phyloP scores from a whole-genome alignment of 2,888 invertebrate genomes.

The Ormyrus rosae region DNA sequence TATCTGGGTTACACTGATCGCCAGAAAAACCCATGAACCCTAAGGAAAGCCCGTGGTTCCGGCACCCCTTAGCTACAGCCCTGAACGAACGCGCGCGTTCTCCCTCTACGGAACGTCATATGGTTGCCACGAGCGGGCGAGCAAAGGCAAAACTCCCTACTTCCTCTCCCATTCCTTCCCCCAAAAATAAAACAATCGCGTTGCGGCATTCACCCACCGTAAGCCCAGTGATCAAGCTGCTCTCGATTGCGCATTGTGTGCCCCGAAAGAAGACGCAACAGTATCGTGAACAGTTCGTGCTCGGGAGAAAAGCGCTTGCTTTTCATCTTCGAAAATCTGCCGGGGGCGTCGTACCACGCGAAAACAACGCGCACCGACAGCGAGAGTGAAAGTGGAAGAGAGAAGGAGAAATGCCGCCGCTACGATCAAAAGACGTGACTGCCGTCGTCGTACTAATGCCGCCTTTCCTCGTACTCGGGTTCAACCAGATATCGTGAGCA shows the following conservation, averaged over 20 bases:
- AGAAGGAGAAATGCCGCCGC: constrained; percentile 9
- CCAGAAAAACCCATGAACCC: too few species aligned
- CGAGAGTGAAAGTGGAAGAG: background rate
- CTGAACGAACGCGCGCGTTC: constrained; percentile 19
- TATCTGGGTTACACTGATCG: background rate
- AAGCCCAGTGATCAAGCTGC: too few species aligned
- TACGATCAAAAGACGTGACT: background rate
- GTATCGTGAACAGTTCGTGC: too few species aligned
- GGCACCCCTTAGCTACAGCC: background rate
- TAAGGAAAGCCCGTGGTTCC: background rate
- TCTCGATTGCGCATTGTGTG: too few species aligned
- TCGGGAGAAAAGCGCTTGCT: too few species aligned
- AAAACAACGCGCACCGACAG: background rate
- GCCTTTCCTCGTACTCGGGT: background rate
- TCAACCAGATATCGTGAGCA: constrained; percentile 30
- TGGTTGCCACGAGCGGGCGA: constrained; percentile 21
- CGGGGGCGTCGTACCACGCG: constrained; percentile 3
- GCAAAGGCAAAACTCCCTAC: background rate
- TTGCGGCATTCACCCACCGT: background rate
- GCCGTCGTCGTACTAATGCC: background rate
- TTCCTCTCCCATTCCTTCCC: background rate
- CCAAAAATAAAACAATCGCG: constrained; percentile 14
- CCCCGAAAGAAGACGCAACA: too few species aligned
- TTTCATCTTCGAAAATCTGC: background rate
- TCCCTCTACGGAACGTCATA: constrained; percentile 24